Base-by-base conservation (phyloP, 2,797 vertebrate species). In the Varecia variegata region DNA sequence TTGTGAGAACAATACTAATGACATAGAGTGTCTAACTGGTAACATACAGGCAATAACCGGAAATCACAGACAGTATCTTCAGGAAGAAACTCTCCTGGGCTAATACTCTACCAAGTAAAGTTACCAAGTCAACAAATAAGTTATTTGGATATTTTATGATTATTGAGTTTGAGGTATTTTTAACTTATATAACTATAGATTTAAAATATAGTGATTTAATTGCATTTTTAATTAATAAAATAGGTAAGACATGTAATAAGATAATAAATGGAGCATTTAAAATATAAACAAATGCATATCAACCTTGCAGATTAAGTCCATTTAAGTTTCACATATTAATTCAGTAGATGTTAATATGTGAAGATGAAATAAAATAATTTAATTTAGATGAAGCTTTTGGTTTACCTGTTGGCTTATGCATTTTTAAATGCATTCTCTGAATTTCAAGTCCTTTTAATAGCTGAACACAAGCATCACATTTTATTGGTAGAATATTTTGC, bases 401-500 rank as follows among this genome's bases (percentile, higher is more conserved):
- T 79, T 96, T 9, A 38, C 13, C 15, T 95, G 27, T 94, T 95
- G 60, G 88, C 10, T 84, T 3, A 5, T 27, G 18, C 15, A 74
- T 97, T 71, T 94, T 95, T 77, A 82, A 89, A 83, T 50, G 17
- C 3, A 70, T 40, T 90, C 6, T 94, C n/a, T 83, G 18, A 89
- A 77, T 88, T 92, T 20, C 32, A 88, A 81, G 47, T 65, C 17
- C 35, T 77, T 97, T 94, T 81, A 92, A 96, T 9, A 93, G 50
- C 45, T 81, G 35, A 93, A 90, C 30, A 93, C 14, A 93, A 95
- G 87, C 62, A 93, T 94, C 68, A 54, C 4, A 82, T 85, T 96
- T 96, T 95, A 97, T 86, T 96, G 89, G 76, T 73, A 94, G 77
- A 97, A 70, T 96, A 88, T 90, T 93, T 90, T 93, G 87, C 81